These are phyloP conservation scores for Zaprionus obscuricornis DNA, from an alignment of 2,888 invertebrate genomes.

Conservation along the genomic window DNA sequence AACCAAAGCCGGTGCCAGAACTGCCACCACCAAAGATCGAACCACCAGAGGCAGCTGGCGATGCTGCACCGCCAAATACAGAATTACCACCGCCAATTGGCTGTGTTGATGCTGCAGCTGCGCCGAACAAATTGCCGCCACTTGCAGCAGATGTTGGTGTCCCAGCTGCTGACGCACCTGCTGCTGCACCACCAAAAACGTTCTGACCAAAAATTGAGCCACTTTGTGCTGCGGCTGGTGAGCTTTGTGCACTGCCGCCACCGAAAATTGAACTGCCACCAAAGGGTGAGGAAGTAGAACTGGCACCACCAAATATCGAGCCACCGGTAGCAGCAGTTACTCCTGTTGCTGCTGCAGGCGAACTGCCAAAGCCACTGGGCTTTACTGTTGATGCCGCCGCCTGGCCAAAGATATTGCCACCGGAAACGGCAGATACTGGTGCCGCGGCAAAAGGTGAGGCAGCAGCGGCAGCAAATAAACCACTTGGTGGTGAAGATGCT, in stretches of 20 bases:
- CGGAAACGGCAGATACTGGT: constrained; percentile 20
- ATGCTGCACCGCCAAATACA: constrained; percentile 46
- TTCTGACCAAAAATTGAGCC: constrained; percentile 48
- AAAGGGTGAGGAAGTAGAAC: constrained; percentile 12
- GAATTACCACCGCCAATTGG: constrained; percentile 47
- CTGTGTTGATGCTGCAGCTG: constrained; percentile 32
- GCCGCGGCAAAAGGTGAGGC: constrained; percentile 46
- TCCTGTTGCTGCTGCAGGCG: constrained; percentile 40
- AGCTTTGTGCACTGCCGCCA: constrained; percentile 23
- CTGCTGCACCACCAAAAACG: constrained; percentile 37
- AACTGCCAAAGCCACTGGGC: constrained; percentile 29
- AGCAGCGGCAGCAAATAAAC: constrained; percentile 72
- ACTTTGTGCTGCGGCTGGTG: constrained; percentile 18
- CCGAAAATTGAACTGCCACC: constrained; percentile 47
- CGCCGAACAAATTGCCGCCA: constrained; percentile 65
- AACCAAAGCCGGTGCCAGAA: constrained; percentile 61
- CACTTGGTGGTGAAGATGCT: constrained; percentile 48
- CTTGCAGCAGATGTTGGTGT: constrained; percentile 19
- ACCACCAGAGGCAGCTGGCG: constrained; percentile 48
- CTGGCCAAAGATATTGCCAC: constrained; percentile 70
- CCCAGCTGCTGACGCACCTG: constrained; percentile 9
- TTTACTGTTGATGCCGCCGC: constrained; percentile 24
- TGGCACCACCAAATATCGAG: constrained; percentile 67
- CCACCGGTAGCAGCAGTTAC: constrained; percentile 21
- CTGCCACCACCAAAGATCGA: constrained; percentile 69